Conservation (phyloP, 2,113 vertebrate species). For the Thinocorus orbignyianus region DNA sequence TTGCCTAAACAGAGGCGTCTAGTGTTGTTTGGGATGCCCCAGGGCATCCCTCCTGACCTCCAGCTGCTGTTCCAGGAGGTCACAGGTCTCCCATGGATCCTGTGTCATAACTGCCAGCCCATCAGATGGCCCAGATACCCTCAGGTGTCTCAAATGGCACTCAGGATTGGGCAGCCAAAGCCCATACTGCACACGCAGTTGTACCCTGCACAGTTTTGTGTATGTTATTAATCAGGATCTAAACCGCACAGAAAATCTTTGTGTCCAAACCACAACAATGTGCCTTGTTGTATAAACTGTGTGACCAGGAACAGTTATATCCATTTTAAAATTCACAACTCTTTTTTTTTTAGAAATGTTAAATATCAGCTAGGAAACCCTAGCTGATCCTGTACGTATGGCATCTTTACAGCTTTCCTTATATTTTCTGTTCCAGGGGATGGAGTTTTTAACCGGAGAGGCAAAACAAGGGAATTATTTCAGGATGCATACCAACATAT, state of each 20-base stretch:
- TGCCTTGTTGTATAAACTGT: not conserved
- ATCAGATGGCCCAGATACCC: not conserved
- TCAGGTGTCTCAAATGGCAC: not conserved
- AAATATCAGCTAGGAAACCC: fast-evolving
- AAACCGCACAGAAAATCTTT: not conserved
- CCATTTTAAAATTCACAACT: not conserved
- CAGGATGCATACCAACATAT: constrained; percentile 77
- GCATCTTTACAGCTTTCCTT: not conserved
- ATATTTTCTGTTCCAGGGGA: constrained; percentile 73
- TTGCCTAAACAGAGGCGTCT: not conserved
- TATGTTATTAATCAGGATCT: too few species aligned
- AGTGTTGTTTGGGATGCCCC: not conserved
- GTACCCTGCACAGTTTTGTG: not conserved
- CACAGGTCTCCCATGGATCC: not conserved
- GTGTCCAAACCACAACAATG: not conserved
- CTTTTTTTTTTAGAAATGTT: not conserved
- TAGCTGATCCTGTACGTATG: not conserved
- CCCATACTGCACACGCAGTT: fast-evolving
- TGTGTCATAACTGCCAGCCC: fast-evolving
- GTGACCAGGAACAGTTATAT: not conserved
- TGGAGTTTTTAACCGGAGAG: constrained; percentile 79
- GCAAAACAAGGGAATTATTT: constrained; percentile 85
- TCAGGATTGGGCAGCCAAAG: not conserved
- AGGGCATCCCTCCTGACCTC: not conserved
- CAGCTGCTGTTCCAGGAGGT: constrained; percentile 10